Conservation (phyloP, 2,797 vertebrate species). For the Discoglossus pictus region DNA sequence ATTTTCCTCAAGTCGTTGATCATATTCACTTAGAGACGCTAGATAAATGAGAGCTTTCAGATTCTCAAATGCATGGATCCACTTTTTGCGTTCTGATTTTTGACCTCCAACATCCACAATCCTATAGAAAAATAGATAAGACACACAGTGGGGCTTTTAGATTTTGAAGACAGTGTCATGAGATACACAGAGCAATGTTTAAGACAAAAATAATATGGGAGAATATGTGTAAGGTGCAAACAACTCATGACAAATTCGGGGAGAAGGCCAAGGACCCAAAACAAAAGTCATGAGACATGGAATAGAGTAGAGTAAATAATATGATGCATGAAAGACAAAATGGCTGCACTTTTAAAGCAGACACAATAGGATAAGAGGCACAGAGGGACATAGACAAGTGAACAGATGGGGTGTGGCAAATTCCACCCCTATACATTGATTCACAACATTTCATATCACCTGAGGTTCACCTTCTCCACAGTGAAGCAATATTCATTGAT, state of each 20-base stretch:
- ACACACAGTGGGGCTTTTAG: too few relatives aligned
- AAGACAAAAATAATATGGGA: too few relatives aligned
- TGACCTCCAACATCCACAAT: constrained; percentile 88
- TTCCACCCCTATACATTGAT: too few relatives aligned
- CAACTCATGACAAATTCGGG: too few relatives aligned
- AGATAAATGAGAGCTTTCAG: constrained; percentile 89
- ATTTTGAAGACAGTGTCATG: too few relatives aligned
- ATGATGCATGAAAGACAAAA: background rate
- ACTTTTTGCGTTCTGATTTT: constrained; percentile 88
- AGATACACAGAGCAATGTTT: too few relatives aligned
- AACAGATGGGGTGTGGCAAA: too few relatives aligned
- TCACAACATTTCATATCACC: constrained; percentile 74
- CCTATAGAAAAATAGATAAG: constrained; percentile 65
- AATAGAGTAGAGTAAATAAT: background rate
- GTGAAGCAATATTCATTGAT: constrained; percentile 89
- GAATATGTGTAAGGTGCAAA: too few relatives aligned
- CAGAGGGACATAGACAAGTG: too few relatives aligned
- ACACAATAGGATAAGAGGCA: too few relatives aligned
- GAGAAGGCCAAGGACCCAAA: too few relatives aligned
- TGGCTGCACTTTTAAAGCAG: too few relatives aligned
- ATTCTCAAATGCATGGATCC: constrained; percentile 90
- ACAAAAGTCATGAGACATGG: background rate
- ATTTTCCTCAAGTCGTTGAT: constrained; percentile 85
- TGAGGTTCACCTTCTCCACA: constrained; percentile 80
- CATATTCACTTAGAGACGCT: constrained; percentile 87